Evolutionary conservation across 2,888 invertebrate species (phyloP).

Genomic region (Aleiodes alternator): DNA sequence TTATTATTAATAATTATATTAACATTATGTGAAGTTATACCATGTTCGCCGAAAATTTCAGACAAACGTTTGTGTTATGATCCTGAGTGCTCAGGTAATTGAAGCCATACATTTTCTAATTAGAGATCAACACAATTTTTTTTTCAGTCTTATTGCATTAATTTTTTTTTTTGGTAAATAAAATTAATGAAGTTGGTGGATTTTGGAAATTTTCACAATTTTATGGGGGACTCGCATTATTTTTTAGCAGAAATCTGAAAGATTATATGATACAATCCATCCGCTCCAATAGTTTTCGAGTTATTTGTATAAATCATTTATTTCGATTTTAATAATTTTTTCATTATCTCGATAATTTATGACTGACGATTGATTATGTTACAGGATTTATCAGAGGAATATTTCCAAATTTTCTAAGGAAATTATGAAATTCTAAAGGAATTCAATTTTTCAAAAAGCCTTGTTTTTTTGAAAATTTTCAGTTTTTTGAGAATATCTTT

Average conservation of each 20-base stretch:
- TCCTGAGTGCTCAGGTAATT: constrained; percentile 82
- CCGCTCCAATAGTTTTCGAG: neutral
- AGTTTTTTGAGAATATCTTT: no score
- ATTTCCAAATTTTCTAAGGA: no score
- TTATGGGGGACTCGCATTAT: constrained; percentile 28
- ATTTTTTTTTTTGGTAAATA: no score
- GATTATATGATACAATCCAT: no score
- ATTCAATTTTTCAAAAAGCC: no score
- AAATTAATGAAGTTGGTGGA: constrained; percentile 3
- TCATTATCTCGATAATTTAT: neutral
- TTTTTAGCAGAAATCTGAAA: no score
- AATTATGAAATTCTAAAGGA: no score
- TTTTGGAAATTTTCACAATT: constrained; percentile 35
- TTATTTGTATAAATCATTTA: constrained; percentile 52
- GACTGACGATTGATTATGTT: neutral
- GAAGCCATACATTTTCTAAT: constrained; percentile 69
- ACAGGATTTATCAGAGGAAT: no score
- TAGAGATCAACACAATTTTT: constrained; percentile 54
- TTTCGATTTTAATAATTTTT: no score
- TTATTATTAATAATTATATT: constrained; percentile 60
- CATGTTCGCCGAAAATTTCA: constrained; percentile 75
- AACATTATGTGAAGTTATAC: constrained; percentile 59
- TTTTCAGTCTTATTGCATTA: constrained; percentile 4
- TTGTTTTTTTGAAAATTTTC: no score
- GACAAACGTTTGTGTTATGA: constrained; percentile 85